phyloP scores from a whole-genome alignment of 2,888 invertebrate genomes.

The Xestia rhomboidea region DNA sequence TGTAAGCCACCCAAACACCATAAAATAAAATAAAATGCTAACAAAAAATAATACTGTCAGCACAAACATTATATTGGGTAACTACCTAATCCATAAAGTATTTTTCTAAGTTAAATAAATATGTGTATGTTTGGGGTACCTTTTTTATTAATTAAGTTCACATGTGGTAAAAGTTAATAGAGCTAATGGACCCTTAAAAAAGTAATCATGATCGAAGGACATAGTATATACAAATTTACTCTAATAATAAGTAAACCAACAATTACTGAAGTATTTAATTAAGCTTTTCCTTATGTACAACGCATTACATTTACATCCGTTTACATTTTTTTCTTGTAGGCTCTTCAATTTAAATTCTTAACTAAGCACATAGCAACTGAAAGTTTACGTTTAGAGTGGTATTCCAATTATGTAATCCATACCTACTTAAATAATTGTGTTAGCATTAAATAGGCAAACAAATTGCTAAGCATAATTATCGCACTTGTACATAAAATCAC shows the following conservation, averaged over 20 bases:
- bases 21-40: too few species aligned
- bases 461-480: not conserved
- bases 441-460: not conserved
- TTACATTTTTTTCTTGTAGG: not conserved
- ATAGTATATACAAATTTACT: not conserved
- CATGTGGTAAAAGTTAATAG: too few species aligned
- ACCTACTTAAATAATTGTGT: not conserved
- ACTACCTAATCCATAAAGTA: too few species aligned
- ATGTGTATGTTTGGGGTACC: too few species aligned
- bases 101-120: too few species aligned
- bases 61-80: too few species aligned
- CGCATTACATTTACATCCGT: not conserved
- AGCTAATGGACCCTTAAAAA: not conserved
- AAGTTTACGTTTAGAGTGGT: not conserved
- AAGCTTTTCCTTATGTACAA: not conserved
- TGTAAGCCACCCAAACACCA: too few species aligned
- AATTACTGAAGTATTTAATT: not conserved
- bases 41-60: too few species aligned
- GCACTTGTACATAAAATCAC: not conserved
- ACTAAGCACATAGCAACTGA: not conserved
- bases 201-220: not conserved
- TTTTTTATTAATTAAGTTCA: not conserved
- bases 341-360: not conserved
- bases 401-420: conserved; percentile 5
- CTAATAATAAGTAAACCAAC: not conserved